Evolutionary conservation across 1,140 invertebrate species (phyloP).

Genomic region (Drosophila parabipectinata): DNA sequence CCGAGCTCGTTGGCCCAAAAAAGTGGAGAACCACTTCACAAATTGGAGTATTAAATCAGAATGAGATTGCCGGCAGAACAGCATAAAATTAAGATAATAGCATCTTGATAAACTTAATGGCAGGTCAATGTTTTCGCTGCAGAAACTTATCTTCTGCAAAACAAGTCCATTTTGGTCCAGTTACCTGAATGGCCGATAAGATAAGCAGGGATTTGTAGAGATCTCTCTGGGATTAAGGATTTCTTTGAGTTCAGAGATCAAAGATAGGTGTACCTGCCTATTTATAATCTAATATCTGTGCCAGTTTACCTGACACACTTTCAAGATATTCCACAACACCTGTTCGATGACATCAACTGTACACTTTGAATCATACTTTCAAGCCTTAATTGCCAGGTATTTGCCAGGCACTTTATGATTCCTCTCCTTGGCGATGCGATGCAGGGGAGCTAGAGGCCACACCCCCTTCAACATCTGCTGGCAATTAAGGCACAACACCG

Average conservation of each 20-base stretch:
- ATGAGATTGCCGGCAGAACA: neutral
- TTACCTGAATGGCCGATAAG: slow-evolving; percentile 25
- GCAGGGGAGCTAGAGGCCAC: slow-evolving; percentile 12
- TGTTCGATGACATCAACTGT: slow-evolving; percentile 34
- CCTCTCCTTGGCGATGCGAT: neutral
- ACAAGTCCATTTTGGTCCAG: slow-evolving; percentile 14
- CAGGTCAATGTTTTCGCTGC: slow-evolving; percentile 20
- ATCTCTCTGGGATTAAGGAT: neutral
- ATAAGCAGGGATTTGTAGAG: slow-evolving; percentile 16
- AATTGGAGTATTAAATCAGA: slow-evolving; percentile 23
- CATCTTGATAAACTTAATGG: neutral
- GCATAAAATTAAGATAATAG: slow-evolving; percentile 4
- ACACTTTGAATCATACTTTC: slow-evolving; percentile 19
- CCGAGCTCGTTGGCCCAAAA: slow-evolving; percentile 14
- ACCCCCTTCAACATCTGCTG: slow-evolving; percentile 24
- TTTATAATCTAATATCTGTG: neutral
- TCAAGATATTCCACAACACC: slow-evolving; percentile 15
- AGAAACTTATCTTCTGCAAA: slow-evolving; percentile 14
- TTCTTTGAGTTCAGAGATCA: slow-evolving; percentile 10
- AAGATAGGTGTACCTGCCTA: neutral
- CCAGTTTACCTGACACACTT: slow-evolving; percentile 27
- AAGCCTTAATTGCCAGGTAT: slow-evolving; percentile 19
- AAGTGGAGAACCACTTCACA: slow-evolving; percentile 25
- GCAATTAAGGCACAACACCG: slow-evolving; percentile 42
- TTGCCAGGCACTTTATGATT: slow-evolving; percentile 10